Conservation (phyloP, 2,888 invertebrate species). For the Cremastobaeus sp. region DNA sequence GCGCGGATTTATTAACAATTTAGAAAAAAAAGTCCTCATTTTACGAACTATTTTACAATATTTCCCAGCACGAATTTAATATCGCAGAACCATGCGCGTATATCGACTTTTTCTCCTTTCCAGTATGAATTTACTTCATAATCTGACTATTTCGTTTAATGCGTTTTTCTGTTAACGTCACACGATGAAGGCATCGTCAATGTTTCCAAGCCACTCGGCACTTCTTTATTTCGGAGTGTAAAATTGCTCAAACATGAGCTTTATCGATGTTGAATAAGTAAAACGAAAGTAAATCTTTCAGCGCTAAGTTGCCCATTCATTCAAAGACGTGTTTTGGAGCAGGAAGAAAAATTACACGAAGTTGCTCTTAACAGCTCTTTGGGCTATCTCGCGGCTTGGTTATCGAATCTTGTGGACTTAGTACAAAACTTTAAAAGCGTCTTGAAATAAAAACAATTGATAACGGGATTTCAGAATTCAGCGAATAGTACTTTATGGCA, state of each 20-base stretch:
- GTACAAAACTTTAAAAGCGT: not conserved
- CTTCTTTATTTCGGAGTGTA: slow-evolving; percentile 12
- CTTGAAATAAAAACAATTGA: slow-evolving; percentile 17
- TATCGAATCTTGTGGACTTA: slow-evolving; percentile 12
- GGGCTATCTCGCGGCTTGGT: slow-evolving; percentile 2
- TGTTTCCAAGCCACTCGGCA: slow-evolving; percentile 17
- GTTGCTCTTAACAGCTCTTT: slow-evolving; percentile 15
- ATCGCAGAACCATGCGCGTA: no score
- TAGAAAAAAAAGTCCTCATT: no score
- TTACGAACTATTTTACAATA: no score
- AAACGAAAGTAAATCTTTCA: slow-evolving; percentile 38
- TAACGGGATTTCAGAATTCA: no score
- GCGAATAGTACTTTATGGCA: no score
- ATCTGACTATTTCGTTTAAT: not conserved
- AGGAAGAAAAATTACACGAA: slow-evolving; percentile 26
- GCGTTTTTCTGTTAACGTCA: not conserved
- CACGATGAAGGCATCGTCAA: slow-evolving; percentile 3
- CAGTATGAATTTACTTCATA: not conserved
- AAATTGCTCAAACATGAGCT: slow-evolving; percentile 20
- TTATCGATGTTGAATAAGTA: slow-evolving; percentile 34
- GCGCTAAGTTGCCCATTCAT: slow-evolving; percentile 29
- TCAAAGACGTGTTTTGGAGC: slow-evolving; percentile 16
- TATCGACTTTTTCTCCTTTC: no score
- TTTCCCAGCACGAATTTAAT: no score
- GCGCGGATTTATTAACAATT: no score